phyloP scores from a whole-genome alignment of 1,140 invertebrate genomes.

The Hycleus phaleratus region DNA sequence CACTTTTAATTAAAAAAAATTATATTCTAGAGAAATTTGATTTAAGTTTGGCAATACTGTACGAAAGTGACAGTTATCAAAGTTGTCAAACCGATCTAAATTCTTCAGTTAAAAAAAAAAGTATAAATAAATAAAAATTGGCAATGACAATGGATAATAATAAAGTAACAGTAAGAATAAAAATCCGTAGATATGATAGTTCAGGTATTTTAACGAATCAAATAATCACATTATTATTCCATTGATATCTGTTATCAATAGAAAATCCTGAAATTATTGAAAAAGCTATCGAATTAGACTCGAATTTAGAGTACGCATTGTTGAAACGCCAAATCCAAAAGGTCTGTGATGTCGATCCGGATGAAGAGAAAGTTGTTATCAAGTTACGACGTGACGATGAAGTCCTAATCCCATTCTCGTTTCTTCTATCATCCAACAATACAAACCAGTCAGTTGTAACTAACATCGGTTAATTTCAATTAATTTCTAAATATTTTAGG shows the following conservation, averaged over 20 bases:
- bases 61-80: no score
- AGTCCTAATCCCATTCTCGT: slow-evolving; percentile 32
- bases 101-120: no score
- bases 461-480: slow-evolving; percentile 4
- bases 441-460: slow-evolving; percentile 3
- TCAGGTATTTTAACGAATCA: slow-evolving; percentile 19
- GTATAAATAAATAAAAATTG: no score
- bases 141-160: not conserved
- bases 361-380: slow-evolving; percentile 33
- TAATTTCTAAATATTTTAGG: slow-evolving; percentile 19
- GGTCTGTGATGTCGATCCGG: slow-evolving; percentile 25
- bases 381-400: slow-evolving; percentile 35
- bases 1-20: no score
- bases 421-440: slow-evolving; percentile 25
- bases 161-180: slow-evolving; percentile 9
- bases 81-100: no score
- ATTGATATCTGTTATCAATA: not conserved
- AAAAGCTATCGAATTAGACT: slow-evolving; percentile 26
- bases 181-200: slow-evolving; percentile 30
- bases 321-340: slow-evolving; percentile 30
- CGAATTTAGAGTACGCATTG: slow-evolving; percentile 27
- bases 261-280: slow-evolving; percentile 25
- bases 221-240: slow-evolving; percentile 1
- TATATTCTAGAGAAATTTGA: no score
- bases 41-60: no score